These are phyloP conservation scores for Apocheima hispidaria DNA, from an alignment of 2,888 invertebrate species.

Conservation along the genomic window DNA sequence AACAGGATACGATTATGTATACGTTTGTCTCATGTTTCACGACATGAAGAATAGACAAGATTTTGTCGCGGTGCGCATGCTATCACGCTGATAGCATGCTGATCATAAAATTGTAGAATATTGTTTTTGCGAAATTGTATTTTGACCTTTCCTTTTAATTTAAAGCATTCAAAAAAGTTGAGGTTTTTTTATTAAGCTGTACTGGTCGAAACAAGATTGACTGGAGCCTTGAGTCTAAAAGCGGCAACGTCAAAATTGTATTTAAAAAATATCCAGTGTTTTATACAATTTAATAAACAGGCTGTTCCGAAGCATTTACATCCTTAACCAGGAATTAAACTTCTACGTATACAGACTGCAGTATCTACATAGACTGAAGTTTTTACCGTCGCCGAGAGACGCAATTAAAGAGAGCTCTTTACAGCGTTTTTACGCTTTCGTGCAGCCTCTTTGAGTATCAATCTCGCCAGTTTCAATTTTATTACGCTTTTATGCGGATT, in stretches of 20 bases:
- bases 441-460: conserved; percentile 31
- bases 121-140: too few relatives aligned
- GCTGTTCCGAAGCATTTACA: conserved; percentile 8
- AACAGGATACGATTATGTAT: too few relatives aligned
- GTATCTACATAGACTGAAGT: conserved; percentile 15
- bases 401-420: conserved; percentile 32
- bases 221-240: neutral
- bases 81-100: too few relatives aligned
- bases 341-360: neutral
- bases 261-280: conserved; percentile 2
- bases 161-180: too few relatives aligned
- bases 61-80: too few relatives aligned
- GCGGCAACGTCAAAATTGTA: neutral
- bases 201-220: neutral
- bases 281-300: conserved; percentile 1
- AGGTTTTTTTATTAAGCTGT: too few relatives aligned
- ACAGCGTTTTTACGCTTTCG: conserved; percentile 26
- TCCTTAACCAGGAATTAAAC: conserved; percentile 12
- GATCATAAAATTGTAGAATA: too few relatives aligned
- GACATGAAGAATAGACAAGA: too few relatives aligned
- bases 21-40: too few relatives aligned
- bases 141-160: too few relatives aligned
- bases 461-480: conserved; percentile 36
- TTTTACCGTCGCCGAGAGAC: conserved; percentile 31
- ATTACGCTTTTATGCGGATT: conserved; percentile 38